Conservation (phyloP, 2,888 invertebrate species). For the Rhabditoides inermis region DNA sequence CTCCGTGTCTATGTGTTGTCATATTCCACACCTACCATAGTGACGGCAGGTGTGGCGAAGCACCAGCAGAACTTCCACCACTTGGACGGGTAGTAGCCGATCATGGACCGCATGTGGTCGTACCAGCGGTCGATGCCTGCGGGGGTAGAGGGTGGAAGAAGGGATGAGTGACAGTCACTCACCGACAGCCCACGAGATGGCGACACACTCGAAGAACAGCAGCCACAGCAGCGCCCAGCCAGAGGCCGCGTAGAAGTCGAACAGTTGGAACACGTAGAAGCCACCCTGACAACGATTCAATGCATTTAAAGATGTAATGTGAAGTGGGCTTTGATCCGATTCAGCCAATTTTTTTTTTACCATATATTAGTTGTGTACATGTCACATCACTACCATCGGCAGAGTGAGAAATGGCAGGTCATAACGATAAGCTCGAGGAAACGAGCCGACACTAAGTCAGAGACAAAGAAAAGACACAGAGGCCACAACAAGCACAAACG, state of each 20-base stretch:
- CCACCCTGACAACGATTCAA: conserved; percentile 84
- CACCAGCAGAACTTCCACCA: conserved; percentile 99
- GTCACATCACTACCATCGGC: too few species aligned
- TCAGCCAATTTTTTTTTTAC: too few species aligned
- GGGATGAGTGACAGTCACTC: conserved; percentile 17
- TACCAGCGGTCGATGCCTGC: conserved; percentile 79
- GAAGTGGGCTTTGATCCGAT: too few species aligned
- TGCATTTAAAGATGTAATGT: too few species aligned
- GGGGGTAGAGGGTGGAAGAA: too few species aligned
- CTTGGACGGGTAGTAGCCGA: conserved; percentile 89
- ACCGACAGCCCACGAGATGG: conserved; percentile 96
- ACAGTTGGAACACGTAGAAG: conserved; percentile 96
- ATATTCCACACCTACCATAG: conserved; percentile 84
- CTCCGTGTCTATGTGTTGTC: too few species aligned
- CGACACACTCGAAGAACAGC: conserved; percentile 96
- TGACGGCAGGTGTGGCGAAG: conserved; percentile 82
- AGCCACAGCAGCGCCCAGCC: conserved; percentile 90
- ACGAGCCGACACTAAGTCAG: too few species aligned
- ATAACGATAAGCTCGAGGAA: too few species aligned
- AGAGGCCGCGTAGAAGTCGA: conserved; percentile 97
- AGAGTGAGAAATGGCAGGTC: too few species aligned
- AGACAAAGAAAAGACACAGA: too few species aligned
- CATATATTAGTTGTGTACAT: too few species aligned
- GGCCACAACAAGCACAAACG: too few species aligned
- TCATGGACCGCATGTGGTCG: conserved; percentile 93